Conservation (phyloP, 2,113 vertebrate species). For the Corythornis madagascariensis region DNA sequence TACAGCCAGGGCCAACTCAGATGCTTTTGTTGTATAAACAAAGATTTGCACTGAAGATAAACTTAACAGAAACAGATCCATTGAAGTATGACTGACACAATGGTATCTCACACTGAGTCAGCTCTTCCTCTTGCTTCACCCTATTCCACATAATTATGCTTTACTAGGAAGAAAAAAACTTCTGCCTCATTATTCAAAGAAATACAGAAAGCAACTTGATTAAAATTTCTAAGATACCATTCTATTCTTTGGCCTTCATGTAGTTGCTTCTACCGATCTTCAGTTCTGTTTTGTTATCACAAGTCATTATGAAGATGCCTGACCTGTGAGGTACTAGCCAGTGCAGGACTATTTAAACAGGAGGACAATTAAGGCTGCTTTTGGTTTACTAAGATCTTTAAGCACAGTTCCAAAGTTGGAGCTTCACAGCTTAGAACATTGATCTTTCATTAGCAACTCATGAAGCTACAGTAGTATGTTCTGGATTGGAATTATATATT, state of each 20-base stretch:
- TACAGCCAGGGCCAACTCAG: not conserved
- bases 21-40: not conserved
- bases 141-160: not conserved
- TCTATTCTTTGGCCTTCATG: not conserved
- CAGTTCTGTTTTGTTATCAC: not conserved
- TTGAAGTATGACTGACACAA: not conserved
- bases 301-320: not conserved
- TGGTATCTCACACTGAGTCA: not conserved
- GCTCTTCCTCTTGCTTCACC: not conserved
- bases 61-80: not conserved
- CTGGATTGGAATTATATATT: not conserved
- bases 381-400: not conserved
- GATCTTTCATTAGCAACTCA: not conserved
- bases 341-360: not conserved
- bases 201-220: not conserved
- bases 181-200: not conserved
- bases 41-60: not conserved
- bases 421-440: not conserved
- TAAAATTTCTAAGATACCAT: not conserved
- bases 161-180: not conserved
- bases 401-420: not conserved
- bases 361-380: not conserved
- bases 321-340: not conserved
- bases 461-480: not conserved
- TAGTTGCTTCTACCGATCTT: not conserved